Evolutionary conservation across 1,140 invertebrate genomes (phyloP).

Genomic region (Pseudoatta argentina): DNA sequence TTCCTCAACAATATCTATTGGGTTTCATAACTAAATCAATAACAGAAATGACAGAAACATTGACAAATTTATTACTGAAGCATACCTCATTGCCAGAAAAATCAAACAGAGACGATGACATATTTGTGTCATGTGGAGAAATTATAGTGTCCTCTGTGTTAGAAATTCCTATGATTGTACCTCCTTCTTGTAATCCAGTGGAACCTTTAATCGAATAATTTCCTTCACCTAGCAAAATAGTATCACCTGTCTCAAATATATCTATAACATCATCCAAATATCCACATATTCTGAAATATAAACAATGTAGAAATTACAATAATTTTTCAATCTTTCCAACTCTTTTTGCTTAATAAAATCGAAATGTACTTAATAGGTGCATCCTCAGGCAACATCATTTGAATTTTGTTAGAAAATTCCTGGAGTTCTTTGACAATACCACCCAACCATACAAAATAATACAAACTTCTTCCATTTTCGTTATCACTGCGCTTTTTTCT

Average conservation of each 20-base stretch:
- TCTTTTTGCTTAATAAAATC: conserved; percentile 4
- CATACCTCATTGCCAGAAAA: conserved; percentile 82
- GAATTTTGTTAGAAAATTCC: conserved; percentile 82
- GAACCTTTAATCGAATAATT: conserved; percentile 82
- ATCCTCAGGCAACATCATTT: conserved; percentile 80
- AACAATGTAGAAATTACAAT: conserved; percentile 11
- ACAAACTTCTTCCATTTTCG: conserved; percentile 73
- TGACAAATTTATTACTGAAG: conserved; percentile 3
- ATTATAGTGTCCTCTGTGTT: conserved; percentile 75
- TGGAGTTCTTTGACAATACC: conserved; percentile 85
- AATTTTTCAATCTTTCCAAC: not conserved
- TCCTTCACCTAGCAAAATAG: conserved; percentile 84
- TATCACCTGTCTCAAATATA: conserved; percentile 82
- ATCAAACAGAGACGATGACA: conserved; percentile 81
- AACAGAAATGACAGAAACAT: not conserved
- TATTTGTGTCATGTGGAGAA: conserved; percentile 78
- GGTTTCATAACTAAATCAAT: conserved; percentile 5
- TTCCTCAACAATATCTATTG: conserved; percentile 81
- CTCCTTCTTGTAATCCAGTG: conserved; percentile 86
- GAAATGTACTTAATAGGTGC: conserved; percentile 81
- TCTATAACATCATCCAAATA: conserved; percentile 86
- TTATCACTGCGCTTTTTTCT: conserved; percentile 73
- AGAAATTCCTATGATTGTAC: conserved; percentile 83
- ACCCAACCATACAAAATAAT: conserved; percentile 87
- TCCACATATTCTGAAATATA: conserved; percentile 78